phyloP scores from a whole-genome alignment of 2,888 invertebrate genomes.

The Blastobasis adustella region DNA sequence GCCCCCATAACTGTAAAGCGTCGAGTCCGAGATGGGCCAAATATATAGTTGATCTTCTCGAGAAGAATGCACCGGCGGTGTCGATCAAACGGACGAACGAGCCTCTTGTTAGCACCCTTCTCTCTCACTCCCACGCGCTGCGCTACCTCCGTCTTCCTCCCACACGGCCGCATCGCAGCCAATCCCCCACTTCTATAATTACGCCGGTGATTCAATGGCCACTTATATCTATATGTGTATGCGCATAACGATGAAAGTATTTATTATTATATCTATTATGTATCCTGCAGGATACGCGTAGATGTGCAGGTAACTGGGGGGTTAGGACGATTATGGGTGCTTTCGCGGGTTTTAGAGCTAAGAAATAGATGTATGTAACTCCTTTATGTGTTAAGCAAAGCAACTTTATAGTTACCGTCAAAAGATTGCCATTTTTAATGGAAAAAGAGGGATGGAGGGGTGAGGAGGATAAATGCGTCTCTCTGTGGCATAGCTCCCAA shows the following conservation, averaged over 20 bases:
- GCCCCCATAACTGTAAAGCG: constrained; percentile 49
- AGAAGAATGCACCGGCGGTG: constrained; percentile 74
- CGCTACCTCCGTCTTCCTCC: constrained; percentile 41
- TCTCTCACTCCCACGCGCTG: constrained; percentile 37
- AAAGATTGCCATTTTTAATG: too few species aligned
- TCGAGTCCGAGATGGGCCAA: constrained; percentile 47
- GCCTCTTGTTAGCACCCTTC: constrained; percentile 70
- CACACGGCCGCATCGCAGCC: constrained; percentile 67
- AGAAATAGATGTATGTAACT: too few species aligned
- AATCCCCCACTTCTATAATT: constrained; percentile 76
- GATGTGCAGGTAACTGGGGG: constrained; percentile 48
- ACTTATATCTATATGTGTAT: constrained; percentile 64
- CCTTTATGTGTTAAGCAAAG: too few species aligned
- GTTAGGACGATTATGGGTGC: constrained; percentile 44
- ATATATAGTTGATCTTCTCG: constrained; percentile 72
- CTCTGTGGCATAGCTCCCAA: too few species aligned
- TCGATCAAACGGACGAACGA: constrained; percentile 73
- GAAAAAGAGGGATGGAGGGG: too few species aligned
- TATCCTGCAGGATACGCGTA: constrained; percentile 59
- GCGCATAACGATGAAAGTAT: constrained; percentile 65
- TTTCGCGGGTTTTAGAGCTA: constrained; percentile 32
- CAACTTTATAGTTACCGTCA: too few species aligned
- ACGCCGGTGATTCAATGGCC: constrained; percentile 75
- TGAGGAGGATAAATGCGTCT: too few species aligned
- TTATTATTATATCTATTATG: constrained; percentile 30